A percentile compares a stretch with the other conserved stretches of the same genome.
Evolutionary conservation across 2,888 invertebrate genomes (phyloP).

Genomic region (Meteorus colon): DNA sequence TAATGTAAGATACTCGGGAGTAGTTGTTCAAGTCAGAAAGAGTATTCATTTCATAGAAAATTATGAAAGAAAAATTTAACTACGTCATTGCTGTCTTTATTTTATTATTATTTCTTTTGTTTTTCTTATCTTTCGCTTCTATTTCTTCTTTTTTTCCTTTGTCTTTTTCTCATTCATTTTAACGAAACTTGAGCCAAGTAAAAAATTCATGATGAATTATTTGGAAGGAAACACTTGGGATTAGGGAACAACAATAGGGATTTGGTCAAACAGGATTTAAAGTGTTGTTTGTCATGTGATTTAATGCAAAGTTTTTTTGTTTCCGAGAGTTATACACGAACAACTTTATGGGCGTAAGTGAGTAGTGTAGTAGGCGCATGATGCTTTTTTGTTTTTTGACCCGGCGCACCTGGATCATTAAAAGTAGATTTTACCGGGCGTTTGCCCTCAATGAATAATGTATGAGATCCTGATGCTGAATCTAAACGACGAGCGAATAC

Average conservation of each 20-base stretch:
- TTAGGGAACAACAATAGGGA: conserved; percentile 12
- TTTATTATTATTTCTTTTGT: not conserved
- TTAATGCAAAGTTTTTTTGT: not conserved
- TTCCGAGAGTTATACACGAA: conserved; percentile 11
- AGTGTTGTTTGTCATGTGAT: conserved; percentile 15
- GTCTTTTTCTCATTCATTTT: not conserved
- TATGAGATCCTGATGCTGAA: conserved; percentile 16
- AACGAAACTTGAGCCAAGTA: not conserved
- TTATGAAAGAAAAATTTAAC: not conserved
- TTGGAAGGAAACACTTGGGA: conserved; percentile 4
- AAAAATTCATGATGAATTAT: conserved; percentile 8
- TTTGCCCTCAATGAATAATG: conserved; percentile 33
- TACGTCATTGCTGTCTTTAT: not conserved
- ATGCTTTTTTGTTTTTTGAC: not conserved
- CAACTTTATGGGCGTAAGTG: conserved; percentile 12
- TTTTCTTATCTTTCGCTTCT: no score
- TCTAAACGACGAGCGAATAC: conserved; percentile 20
- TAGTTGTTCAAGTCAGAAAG: not conserved
- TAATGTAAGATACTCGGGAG: not conserved
- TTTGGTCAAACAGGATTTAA: conserved; percentile 8
- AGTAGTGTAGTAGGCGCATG: conserved; percentile 8
- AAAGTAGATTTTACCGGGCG: conserved; percentile 40
- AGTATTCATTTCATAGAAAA: conserved; percentile 4
- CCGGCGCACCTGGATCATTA: conserved; percentile 39
- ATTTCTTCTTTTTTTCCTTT: not conserved